Evolutionary conservation across 2,113 vertebrate genomes (phyloP), one percentile per base, ranked within the genome.

Genomic region (Fregata magnificens): DNA sequence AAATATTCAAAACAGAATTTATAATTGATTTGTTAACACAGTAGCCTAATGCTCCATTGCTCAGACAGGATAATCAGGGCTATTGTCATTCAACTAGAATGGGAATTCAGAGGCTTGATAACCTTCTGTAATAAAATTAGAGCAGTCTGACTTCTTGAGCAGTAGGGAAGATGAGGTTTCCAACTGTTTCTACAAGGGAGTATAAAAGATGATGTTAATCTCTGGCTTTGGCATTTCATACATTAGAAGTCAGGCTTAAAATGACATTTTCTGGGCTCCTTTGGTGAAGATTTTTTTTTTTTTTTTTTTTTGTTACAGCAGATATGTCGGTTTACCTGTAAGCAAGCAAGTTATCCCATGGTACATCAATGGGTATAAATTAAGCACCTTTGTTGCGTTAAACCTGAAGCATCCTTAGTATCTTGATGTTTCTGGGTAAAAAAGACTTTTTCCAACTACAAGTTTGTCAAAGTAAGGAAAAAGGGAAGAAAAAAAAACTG

Each of bases 141-240:
- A 45, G 10, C 6, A 5, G 44, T 55, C 59, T 88, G 61, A 45
- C 61, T 95, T 78, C 85, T 86, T 86, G 47, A 96, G 65, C 88
- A 42, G 72, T 63, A 42, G 77, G 81, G 56, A 94, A 80, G 84
- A 94, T 85, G 88, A 94, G 36, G 11, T 82, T 95, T 97, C 93
- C 93, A 95, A 50, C 94, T 93, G 83, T 80, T 92, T 73, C 53
- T 85, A 62, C 36, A 91, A 72, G 49, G 42, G 50, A 69, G 44
- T 73, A 22, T 73, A 82, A 91, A 95, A 82, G 58, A 90, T 69
- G 7, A 45, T 82, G 22, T 49, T 91, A 56, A 67, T 95, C 50
- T 65, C 73, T 91, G 36, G 25, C 1, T 1, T 19, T 88, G 80
- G 28, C 29, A 74, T 84, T 74, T 91, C 42, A 67, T 88, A 45